Evolutionary conservation across 2,797 vertebrate species (phyloP), one percentile per base, ranked within the genome.

Genomic region (Jordanella pulchra): DNA sequence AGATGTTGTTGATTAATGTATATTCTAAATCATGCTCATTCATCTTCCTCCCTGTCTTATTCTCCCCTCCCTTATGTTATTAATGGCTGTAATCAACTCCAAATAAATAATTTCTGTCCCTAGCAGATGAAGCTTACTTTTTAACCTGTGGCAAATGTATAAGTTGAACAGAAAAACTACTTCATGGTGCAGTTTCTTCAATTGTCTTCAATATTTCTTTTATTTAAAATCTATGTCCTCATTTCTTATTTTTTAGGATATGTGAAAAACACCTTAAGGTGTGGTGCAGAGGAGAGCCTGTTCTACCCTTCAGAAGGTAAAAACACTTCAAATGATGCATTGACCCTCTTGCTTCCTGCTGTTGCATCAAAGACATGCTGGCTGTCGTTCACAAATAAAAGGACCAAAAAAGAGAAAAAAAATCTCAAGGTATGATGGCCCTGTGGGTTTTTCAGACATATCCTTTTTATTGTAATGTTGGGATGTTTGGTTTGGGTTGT

Each of bases 21-120:
- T 80, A 87, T 85, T 81, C 87, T 86, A 92, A 90, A 88, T 73
- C 55, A 73, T 74, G 72, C 76, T 89, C 86, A 85, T 91, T 86
- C 86, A 86, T 88, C 88, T 88, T 81, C 78, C 76, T 78, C 74
- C 77, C 75, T 71, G 81, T 84, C 85, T 86, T 81, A 67, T 81
- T 77, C 71, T 77, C 86, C 68, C 80, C 75, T 82, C 75, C 79
- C 83, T 83, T 70, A 73, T 85, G 73, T 88, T 91, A 92, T 92
- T 93, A 93, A 93, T 93, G 89, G 82, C 84, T 86, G 84, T 91
- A 91, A 92, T 93, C 89, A 92, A 84, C 81, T 82, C 84, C 85
- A 90, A 89, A 88, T 89, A 91, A 92, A 91, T 89, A 78, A 90
- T 90, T 92, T 88, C 87, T 90, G 85, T 90, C 83, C 79, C 66